These are phyloP conservation scores for Loxodonta africana DNA, from an alignment of 2,113 vertebrate species.

Conservation along the genomic window DNA sequence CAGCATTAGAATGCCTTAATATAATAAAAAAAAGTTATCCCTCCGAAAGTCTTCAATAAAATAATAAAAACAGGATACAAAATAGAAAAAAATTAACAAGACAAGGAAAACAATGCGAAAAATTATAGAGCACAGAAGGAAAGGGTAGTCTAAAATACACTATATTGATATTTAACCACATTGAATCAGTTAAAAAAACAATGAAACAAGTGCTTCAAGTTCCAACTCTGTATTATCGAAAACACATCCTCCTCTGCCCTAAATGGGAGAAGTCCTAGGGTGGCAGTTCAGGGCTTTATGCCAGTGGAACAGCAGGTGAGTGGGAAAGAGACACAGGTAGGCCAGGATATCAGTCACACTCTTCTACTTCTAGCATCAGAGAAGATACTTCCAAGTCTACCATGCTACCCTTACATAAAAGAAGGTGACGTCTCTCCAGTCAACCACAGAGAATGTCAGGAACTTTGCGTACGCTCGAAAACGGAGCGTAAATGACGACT, in stretches of 20 bases:
- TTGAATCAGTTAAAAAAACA: too few relatives aligned
- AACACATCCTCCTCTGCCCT: too few relatives aligned
- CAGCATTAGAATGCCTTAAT: background rate
- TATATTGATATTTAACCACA: too few relatives aligned
- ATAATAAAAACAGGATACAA: background rate
- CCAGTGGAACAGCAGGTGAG: background rate
- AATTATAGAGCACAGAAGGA: too few relatives aligned
- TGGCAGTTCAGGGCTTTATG: background rate
- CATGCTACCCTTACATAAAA: background rate
- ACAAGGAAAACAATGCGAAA: background rate
- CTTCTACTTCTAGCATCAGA: background rate
- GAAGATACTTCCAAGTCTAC: background rate
- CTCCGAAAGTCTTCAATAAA: background rate
- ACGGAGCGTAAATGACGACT: background rate
- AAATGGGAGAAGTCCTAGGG: background rate
- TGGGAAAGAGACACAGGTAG: background rate
- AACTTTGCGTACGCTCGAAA: background rate
- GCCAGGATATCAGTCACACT: background rate
- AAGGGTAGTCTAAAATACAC: too few relatives aligned
- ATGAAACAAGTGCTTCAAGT: too few relatives aligned
- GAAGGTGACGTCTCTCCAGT: too few relatives aligned
- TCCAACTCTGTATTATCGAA: too few relatives aligned
- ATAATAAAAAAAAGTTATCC: slow-evolving; percentile 4
- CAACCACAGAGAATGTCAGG: background rate
- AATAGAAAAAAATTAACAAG: background rate